Conservation (phyloP, 2,888 invertebrate genomes). For the Himalopsyche kuldschensis region DNA sequence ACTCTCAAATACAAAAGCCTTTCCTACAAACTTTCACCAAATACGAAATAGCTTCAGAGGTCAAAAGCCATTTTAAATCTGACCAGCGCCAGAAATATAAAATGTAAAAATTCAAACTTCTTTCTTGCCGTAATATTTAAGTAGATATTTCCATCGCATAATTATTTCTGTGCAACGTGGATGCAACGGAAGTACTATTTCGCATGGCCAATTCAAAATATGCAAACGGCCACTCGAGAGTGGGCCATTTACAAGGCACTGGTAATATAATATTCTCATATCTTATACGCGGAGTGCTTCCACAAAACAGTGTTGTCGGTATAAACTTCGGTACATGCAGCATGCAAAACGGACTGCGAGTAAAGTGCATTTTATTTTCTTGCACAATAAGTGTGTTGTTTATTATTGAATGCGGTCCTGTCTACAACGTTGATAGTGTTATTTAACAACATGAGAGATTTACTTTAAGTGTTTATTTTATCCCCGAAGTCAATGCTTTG, state of each 20-base stretch:
- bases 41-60: too few species aligned
- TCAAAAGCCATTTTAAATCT: too few species aligned
- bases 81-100: not conserved
- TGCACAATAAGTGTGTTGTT: not conserved
- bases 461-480: too few species aligned
- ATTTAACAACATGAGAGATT: too few species aligned
- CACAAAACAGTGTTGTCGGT: not conserved
- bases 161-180: not conserved
- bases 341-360: not conserved
- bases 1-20: too few species aligned
- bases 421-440: not conserved
- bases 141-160: not conserved
- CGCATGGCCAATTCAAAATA: conserved; percentile 15
- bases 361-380: not conserved
- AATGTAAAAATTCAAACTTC: not conserved
- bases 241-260: conserved; percentile 20
- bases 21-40: too few species aligned
- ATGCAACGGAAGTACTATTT: not conserved
- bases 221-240: conserved; percentile 27
- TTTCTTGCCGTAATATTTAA: not conserved
- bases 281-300: not conserved
- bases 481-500: too few species aligned
- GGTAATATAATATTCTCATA: conserved; percentile 29
- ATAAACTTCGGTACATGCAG: not conserved
- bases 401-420: not conserved